These are phyloP conservation scores for Rhagologus leucostigma DNA, from an alignment of 2,113 vertebrate genomes.

Conservation along the genomic window DNA sequence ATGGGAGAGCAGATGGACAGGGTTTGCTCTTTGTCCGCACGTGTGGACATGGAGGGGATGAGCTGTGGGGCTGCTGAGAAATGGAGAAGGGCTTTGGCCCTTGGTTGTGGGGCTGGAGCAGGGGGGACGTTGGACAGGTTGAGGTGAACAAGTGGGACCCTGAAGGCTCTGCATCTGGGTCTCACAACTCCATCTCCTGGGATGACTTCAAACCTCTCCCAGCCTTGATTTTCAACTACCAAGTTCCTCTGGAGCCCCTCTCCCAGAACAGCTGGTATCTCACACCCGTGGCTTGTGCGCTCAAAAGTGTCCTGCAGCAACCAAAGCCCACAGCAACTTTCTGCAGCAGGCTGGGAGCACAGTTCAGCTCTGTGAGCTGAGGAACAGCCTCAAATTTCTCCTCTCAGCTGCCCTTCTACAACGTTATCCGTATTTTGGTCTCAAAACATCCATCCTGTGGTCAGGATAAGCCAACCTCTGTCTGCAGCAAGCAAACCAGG, in stretches of 20 bases:
- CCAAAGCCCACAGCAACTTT: not conserved
- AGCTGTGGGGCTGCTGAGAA: not conserved
- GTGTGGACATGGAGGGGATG: not conserved
- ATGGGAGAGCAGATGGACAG: too few relatives aligned
- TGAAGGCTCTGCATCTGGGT: not conserved
- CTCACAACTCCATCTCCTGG: not conserved
- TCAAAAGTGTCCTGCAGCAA: not conserved
- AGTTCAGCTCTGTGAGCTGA: not conserved
- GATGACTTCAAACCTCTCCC: not conserved
- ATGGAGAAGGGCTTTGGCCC: not conserved
- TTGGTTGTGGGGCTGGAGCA: not conserved
- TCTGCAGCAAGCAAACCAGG: not conserved
- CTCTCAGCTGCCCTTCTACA: not conserved
- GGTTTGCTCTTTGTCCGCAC: not conserved
- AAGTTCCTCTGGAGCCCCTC: not conserved
- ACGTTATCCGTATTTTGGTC: fast-evolving
- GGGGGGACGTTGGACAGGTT: fast-evolving
- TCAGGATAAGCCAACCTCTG: not conserved
- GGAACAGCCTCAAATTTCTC: not conserved
- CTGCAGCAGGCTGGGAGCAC: not conserved
- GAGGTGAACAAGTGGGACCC: not conserved
- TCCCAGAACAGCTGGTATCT: not conserved
- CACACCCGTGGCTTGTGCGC: fast-evolving
- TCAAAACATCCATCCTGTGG: not conserved
- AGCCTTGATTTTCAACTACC: not conserved